Percentiles rank a stretch among this genome's conserved stretches.
These are phyloP conservation scores for Cydia pomonella DNA, from an alignment of 1,140 invertebrate species.

Conservation along the genomic window DNA sequence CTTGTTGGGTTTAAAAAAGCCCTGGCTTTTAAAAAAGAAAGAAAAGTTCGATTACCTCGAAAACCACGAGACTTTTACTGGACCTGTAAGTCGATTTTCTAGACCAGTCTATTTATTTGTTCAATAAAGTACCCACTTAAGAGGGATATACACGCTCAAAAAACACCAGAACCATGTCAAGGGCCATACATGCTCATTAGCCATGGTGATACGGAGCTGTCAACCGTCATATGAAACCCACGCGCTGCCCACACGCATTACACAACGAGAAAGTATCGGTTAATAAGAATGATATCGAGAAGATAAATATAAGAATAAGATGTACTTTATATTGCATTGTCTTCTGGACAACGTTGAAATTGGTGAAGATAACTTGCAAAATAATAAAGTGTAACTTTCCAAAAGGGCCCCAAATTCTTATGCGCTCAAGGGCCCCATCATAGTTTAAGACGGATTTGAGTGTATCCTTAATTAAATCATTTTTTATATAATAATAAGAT, in stretches of 20 bases:
- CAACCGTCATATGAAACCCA: conserved; percentile 15
- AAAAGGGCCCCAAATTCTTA: too few species aligned
- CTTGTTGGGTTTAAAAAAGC: too few species aligned
- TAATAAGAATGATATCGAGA: conserved; percentile 25
- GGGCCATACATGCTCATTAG: conserved; percentile 14
- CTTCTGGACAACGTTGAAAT: neutral
- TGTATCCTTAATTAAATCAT: too few species aligned
- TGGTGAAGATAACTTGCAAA: neutral
- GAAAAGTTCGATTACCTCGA: too few species aligned
- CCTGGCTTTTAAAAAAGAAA: too few species aligned
- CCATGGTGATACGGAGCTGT: conserved; percentile 5
- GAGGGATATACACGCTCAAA: neutral
- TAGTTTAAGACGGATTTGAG: too few species aligned
- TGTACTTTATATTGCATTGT: conserved; percentile 14
- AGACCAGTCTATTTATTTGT: too few species aligned
- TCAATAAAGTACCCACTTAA: neutral
- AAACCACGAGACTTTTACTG: too few species aligned
- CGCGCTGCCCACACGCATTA: conserved; percentile 16
- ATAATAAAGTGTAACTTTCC: neutral
- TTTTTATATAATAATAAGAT: too few species aligned
- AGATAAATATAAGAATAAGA: neutral
- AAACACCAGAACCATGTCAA: conserved; percentile 16
- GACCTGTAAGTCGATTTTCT: too few species aligned
- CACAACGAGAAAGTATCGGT: conserved; percentile 25
- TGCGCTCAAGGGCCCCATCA: too few species aligned